Evolutionary conservation across 2,888 invertebrate species (phyloP), one percentile per base, ranked within the genome.

Genomic region (Gnatocerus cornutus): DNA sequence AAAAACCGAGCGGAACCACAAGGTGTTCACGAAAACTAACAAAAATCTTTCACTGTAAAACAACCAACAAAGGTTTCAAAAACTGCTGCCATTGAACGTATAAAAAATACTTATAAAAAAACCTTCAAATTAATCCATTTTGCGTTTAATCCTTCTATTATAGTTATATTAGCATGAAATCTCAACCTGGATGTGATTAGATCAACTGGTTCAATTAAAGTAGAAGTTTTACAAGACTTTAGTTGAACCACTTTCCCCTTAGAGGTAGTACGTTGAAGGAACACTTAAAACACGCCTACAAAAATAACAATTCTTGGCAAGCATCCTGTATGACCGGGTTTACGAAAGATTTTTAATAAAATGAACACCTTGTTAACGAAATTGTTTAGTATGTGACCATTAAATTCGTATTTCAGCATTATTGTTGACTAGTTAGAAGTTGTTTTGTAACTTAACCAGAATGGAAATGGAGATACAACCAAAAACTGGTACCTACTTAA

Each of bases 361-460:
- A 16, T 53, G 37, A 53, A 33, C 53, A 53, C 39, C 53, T 27
- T 37, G 53, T 9, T 29, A 9, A 29, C 3, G 3, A 21, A n/a
- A 27, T 27, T n/a, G 27, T 50, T 5, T 50, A 10, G 6, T 50
- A 16, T 29, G 48, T 50, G 9, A 46, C 46, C 29, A n/a, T 50
- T n/a, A 46, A 46, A 21, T 46, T 16, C 27, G 48, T 50, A 10
- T 10, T 29, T 52, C 62, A 27, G 62, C 39, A 30, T 43, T 65
- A 65, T 65, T 56, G 65, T 48, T 65, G 65, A 65, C 65, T 65
- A 64, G 64, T 45, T 50, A 43, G 29, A 30, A 59, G 62, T 29
- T 48, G 48, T 21, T 48, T 58, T 9, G 10, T 56, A 14, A 21
- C 14, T 59, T 29, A 59, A 59, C 41, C 9, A 46, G 7, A 61